Conservation (phyloP, 2,113 vertebrate genomes). For the Ceratotherium simum region DNA sequence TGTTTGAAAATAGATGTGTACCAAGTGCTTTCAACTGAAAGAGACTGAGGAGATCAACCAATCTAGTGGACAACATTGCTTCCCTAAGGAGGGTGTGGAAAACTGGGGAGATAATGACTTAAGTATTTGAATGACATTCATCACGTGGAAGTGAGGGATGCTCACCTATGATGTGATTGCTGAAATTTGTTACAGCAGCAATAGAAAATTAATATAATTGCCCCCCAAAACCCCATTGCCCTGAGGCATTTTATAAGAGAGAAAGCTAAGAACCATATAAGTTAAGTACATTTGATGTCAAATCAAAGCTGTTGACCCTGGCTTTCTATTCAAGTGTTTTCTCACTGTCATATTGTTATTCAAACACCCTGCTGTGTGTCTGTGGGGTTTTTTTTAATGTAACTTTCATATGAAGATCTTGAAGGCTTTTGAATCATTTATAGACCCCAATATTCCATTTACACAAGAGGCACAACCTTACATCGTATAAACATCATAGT, state of each 20-base stretch:
- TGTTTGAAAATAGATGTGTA: not conserved
- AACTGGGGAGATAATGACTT: not conserved
- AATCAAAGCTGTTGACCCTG: not conserved
- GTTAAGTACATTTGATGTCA: not conserved
- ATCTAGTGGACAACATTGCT: not conserved
- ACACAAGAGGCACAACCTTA: not conserved
- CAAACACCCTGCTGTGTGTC: not conserved
- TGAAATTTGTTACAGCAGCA: not conserved
- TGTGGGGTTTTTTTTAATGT: not conserved
- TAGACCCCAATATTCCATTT: not conserved
- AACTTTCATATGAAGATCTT: not conserved
- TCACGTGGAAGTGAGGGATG: not conserved
- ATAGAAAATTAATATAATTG: not conserved
- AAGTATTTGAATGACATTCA: not conserved
- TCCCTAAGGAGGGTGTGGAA: not conserved
- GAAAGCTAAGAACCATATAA: not conserved
- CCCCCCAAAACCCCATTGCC: not conserved
- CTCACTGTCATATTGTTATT: not conserved
- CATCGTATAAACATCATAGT: not conserved
- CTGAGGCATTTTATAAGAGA: not conserved
- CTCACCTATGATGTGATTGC: not conserved
- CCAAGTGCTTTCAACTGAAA: not conserved
- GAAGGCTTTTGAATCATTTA: not conserved
- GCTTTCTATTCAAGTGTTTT: not conserved
- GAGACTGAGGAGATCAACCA: not conserved